phyloP scores from a whole-genome alignment of 35 echinoderm and acorn worm species.

The Ophioderma brevispina region DNA sequence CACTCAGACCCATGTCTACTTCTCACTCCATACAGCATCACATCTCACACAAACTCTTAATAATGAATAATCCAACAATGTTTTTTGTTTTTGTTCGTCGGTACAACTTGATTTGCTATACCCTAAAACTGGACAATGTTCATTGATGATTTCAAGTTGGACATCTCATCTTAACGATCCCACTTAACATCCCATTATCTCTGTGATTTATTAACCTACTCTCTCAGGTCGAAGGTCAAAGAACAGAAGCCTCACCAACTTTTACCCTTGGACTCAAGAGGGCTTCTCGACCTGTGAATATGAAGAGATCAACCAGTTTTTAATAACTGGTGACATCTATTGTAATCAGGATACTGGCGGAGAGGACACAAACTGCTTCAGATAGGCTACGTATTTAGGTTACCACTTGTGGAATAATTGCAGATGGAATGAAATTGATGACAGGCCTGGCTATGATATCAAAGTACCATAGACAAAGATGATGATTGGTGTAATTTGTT shows the following conservation, averaged over 20 bases:
- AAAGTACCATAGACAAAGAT: slow-evolving; percentile 61
- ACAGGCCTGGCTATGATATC: slow-evolving; percentile 71
- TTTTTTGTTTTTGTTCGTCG: too few relatives aligned
- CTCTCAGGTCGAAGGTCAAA: slow-evolving; percentile 62
- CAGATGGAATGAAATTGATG: slow-evolving; percentile 52
- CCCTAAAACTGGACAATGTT: too few relatives aligned
- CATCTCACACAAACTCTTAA: too few relatives aligned
- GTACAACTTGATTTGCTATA: too few relatives aligned
- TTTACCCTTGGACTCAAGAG: slow-evolving; percentile 74
- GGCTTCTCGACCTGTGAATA: slow-evolving; percentile 81
- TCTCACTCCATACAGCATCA: too few relatives aligned
- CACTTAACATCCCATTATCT: too few relatives aligned
- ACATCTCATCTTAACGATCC: too few relatives aligned
- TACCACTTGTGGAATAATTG: slow-evolving; percentile 97
- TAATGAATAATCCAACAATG: too few relatives aligned
- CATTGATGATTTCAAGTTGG: too few relatives aligned
- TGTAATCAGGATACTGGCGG: slow-evolving; percentile 58
- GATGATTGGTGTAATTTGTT: too few relatives aligned
- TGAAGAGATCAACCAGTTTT: slow-evolving; percentile 63
- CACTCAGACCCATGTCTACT: too few relatives aligned
- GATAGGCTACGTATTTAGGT: slow-evolving; percentile 69
- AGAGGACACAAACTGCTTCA: slow-evolving; percentile 76
- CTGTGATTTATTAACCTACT: too few relatives aligned
- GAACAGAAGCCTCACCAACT: slow-evolving; percentile 24
- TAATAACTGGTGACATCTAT: slow-evolving; percentile 53